These are phyloP conservation scores for Meliscaeva auricollis DNA, from an alignment of 2,888 invertebrate species.

Conservation along the genomic window DNA sequence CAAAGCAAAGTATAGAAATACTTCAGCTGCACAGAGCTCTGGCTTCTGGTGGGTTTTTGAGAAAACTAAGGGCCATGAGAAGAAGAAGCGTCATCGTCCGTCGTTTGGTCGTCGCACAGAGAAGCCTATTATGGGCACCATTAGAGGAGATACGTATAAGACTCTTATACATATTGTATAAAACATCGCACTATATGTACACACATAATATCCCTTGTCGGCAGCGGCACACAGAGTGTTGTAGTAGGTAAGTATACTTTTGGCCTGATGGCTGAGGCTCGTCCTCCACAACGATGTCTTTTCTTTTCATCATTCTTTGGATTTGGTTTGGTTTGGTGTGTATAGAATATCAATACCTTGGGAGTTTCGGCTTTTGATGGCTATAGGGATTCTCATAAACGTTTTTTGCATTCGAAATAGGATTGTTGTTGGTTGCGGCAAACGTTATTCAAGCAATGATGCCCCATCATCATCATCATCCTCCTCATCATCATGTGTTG, in stretches of 20 bases:
- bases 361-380: constrained; percentile 49
- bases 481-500: background rate
- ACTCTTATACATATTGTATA: background rate
- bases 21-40: constrained; percentile 15
- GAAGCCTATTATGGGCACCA: constrained; percentile 74
- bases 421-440: constrained; percentile 32
- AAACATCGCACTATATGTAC: constrained; percentile 8
- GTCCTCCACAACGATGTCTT: constrained; percentile 55
- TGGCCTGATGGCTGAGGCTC: constrained; percentile 26
- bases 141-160: constrained; percentile 56
- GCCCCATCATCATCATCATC: constrained; percentile 15
- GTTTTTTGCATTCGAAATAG: constrained; percentile 69
- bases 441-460: constrained; percentile 20
- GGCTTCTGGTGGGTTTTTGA: constrained; percentile 20
- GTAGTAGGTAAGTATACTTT: background rate
- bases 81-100: constrained; percentile 45
- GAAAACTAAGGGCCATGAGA: constrained; percentile 13
- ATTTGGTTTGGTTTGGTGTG: constrained; percentile 58
- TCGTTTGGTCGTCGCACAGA: constrained; percentile 14
- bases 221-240: constrained; percentile 9
- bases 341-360: constrained; percentile 74
- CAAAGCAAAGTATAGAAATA: constrained; percentile 26
- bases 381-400: constrained; percentile 56
- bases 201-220: constrained; percentile 67
- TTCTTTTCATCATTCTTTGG: constrained; percentile 63